Evolutionary conservation across 2,797 vertebrate genomes (phyloP).

Genomic region (Pseudochirops cupreus): DNA sequence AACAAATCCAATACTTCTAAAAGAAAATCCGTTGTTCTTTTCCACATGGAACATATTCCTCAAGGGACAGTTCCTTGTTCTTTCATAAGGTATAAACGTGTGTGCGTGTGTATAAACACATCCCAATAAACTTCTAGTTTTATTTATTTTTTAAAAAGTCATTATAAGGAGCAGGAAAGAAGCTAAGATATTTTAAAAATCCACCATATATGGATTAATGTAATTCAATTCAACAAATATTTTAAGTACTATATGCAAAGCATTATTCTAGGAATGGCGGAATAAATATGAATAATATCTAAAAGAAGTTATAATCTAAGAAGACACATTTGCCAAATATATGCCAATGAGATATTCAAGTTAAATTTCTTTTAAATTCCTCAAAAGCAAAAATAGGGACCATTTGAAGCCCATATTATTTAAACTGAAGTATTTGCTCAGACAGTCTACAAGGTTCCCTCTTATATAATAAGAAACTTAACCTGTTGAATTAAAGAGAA

Average conservation of each 20-base stretch:
- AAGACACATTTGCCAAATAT: constrained; percentile 6
- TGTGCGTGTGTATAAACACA: background rate
- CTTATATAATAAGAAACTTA: constrained; percentile 21
- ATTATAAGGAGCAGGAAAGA: constrained; percentile 11
- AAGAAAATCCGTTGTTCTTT: background rate
- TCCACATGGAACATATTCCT: background rate
- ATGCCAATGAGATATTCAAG: constrained; percentile 35
- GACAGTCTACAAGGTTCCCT: constrained; percentile 37
- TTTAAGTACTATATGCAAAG: background rate
- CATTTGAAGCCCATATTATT: constrained; percentile 48
- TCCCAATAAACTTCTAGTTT: too few species aligned
- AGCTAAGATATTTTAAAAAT: constrained; percentile 19
- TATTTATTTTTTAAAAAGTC: constrained; percentile 48
- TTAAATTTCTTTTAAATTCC: constrained; percentile 30
- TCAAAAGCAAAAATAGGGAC: constrained; percentile 26
- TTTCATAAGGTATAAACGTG: background rate
- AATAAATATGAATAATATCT: background rate
- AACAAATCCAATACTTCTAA: background rate
- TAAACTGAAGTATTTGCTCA: constrained; percentile 31
- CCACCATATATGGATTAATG: background rate
- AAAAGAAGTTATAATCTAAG: constrained; percentile 53
- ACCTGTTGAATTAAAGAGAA: constrained; percentile 37
- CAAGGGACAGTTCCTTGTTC: background rate
- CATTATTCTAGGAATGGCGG: background rate
- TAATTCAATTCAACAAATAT: background rate